Conservation (phyloP, 2,888 invertebrate species). For the Protonemura montana region DNA sequence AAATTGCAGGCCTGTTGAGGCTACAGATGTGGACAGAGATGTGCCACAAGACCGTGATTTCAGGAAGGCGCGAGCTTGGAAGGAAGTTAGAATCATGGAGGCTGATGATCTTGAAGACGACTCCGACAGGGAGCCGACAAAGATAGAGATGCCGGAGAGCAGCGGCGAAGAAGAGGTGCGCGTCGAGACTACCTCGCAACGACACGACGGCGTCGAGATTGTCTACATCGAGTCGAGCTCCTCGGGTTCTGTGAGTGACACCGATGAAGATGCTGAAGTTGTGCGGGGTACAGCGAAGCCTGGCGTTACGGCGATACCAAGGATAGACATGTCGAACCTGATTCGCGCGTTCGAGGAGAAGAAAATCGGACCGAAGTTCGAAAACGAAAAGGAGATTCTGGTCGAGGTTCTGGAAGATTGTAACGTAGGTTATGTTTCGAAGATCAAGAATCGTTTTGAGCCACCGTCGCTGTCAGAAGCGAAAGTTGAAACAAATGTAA, state of each 20-base stretch:
- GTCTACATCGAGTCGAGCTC: conserved; percentile 73
- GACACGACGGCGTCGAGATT: conserved; percentile 66
- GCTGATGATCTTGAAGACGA: conserved; percentile 32
- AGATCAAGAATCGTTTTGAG: neutral
- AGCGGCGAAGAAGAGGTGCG: conserved; percentile 64
- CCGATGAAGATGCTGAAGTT: conserved; percentile 32
- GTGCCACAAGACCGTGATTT: neutral
- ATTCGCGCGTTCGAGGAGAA: neutral
- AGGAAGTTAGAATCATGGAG: conserved; percentile 20
- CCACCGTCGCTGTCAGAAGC: neutral
- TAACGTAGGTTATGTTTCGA: neutral
- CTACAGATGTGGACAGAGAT: neutral
- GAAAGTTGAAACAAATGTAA: too few species aligned
- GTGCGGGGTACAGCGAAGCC: neutral
- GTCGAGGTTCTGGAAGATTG: neutral
- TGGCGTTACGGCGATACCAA: neutral
- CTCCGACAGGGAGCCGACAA: conserved; percentile 47
- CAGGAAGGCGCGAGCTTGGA: conserved; percentile 1
- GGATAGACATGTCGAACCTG: neutral
- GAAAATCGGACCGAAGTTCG: neutral
- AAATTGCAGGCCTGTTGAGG: conserved; percentile 15
- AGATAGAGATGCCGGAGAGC: conserved; percentile 51
- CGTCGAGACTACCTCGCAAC: conserved; percentile 62
- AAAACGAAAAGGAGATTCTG: neutral
- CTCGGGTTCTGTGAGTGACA: conserved; percentile 62